Evolutionary conservation across 2,113 vertebrate genomes (phyloP).

Genomic region (Stigmatopora argus): DNA sequence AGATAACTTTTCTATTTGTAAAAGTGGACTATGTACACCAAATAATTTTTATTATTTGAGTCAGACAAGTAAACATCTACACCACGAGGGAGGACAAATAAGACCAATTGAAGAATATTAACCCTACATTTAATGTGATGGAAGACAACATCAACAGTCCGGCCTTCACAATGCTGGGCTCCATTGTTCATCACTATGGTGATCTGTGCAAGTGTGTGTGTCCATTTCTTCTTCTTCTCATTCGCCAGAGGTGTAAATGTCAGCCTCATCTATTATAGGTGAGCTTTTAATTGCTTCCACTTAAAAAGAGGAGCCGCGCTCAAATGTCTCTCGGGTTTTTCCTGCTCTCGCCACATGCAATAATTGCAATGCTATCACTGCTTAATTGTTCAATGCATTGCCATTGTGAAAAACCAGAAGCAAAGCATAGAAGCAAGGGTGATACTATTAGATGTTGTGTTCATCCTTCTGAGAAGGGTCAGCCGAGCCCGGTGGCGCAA

Average conservation of each 20-base stretch:
- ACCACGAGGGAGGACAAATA: too few relatives aligned
- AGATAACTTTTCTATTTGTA: too few relatives aligned
- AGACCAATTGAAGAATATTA: too few relatives aligned
- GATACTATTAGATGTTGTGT: conserved; percentile 9
- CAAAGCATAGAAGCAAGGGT: background rate
- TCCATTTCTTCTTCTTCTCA: background rate
- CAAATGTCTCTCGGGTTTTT: too few relatives aligned
- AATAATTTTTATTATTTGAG: too few relatives aligned
- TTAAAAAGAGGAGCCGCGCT: background rate
- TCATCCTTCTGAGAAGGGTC: conserved; percentile 34
- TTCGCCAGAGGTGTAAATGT: background rate
- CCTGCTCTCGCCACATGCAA: background rate
- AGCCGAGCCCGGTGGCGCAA: conserved; percentile 28
- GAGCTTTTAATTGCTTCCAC: background rate
- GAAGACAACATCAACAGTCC: background rate
- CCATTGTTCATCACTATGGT: conserved; percentile 39
- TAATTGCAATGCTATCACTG: background rate
- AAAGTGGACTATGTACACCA: too few relatives aligned
- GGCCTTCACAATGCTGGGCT: conserved; percentile 20
- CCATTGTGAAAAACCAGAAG: background rate
- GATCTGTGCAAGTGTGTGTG: conserved; percentile 20
- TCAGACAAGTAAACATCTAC: too few relatives aligned
- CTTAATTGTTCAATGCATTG: too few relatives aligned
- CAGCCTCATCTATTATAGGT: background rate
- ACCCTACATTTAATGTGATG: background rate